A percentile compares a stretch with the other conserved stretches of the same genome.
These are phyloP conservation scores for Tetramorium alpestre DNA, from an alignment of 1,140 invertebrate genomes.

Conservation along the genomic window DNA sequence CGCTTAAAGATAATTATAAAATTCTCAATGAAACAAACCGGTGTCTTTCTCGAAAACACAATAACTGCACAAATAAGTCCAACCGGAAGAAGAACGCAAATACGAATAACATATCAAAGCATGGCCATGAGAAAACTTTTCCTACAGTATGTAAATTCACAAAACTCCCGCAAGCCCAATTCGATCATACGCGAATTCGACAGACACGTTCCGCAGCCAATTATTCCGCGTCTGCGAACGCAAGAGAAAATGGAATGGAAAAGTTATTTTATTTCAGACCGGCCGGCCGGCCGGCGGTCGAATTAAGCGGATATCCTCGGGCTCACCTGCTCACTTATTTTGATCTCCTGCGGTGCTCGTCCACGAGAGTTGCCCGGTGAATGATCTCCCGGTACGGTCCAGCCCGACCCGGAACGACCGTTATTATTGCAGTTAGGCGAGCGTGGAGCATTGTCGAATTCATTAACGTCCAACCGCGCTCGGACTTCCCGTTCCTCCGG, in stretches of 20 bases:
- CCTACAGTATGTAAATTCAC: slow-evolving; percentile 28
- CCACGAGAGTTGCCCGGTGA: slow-evolving; percentile 49
- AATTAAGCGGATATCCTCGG: slow-evolving; percentile 9
- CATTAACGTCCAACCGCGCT: slow-evolving; percentile 57
- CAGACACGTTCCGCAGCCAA: slow-evolving; percentile 1
- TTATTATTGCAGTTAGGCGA: slow-evolving; percentile 69
- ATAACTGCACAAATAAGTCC: too few relatives aligned
- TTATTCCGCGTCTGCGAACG: slow-evolving; percentile 18
- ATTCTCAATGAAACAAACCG: too few relatives aligned
- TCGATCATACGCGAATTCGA: slow-evolving; percentile 10
- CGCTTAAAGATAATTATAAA: too few relatives aligned
- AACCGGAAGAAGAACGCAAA: too few relatives aligned
- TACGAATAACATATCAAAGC: too few relatives aligned
- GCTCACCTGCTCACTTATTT: slow-evolving; percentile 60
- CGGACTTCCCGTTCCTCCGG: slow-evolving; percentile 34
- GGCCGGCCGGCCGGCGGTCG: not conserved
- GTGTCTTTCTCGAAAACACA: too few relatives aligned
- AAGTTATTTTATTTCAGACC: slow-evolving; percentile 40
- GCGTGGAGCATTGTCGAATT: slow-evolving; percentile 64
- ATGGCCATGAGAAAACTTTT: too few relatives aligned
- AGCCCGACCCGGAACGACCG: slow-evolving; percentile 48
- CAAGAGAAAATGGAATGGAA: slow-evolving; percentile 53
- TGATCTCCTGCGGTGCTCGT: slow-evolving; percentile 13
- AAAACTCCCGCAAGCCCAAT: slow-evolving; percentile 19
- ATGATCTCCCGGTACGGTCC: slow-evolving; percentile 44